phyloP scores from a whole-genome alignment of 2,797 vertebrate species.

The Anas georgica region DNA sequence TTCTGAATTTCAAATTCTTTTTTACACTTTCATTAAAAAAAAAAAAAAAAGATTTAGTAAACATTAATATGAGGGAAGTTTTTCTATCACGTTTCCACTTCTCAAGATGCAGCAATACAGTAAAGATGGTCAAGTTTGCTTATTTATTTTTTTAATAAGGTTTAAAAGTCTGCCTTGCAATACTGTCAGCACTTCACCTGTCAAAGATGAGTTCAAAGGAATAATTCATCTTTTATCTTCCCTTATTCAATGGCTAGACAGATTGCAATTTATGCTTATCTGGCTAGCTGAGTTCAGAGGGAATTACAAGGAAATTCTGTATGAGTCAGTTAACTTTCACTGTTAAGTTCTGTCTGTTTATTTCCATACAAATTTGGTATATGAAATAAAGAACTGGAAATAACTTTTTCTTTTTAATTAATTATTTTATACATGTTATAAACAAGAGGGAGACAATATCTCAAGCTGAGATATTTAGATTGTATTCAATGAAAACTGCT shows the following conservation, averaged over 20 bases:
- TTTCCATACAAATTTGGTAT: not conserved
- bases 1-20: not conserved
- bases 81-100: not conserved
- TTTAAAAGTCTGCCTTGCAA: not conserved
- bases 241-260: not conserved
- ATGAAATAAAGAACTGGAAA: not conserved
- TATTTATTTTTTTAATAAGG: not conserved
- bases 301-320: not conserved
- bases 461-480: not conserved
- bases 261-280: constrained; percentile 17
- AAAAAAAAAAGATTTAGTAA: not conserved
- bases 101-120: not conserved
- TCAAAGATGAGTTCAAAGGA: constrained; percentile 45
- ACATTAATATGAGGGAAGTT: not conserved
- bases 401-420: not conserved
- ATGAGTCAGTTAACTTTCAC: not conserved
- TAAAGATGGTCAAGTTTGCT: constrained; percentile 11
- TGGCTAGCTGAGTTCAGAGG: constrained; percentile 1
- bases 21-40: not conserved
- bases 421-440: not conserved
- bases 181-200: not conserved
- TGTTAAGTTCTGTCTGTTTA: not conserved
- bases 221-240: constrained; percentile 32
- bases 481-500: not conserved
- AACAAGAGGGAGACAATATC: not conserved